These are phyloP conservation scores for Eriosoma lanigerum DNA, from an alignment of 1,140 invertebrate genomes.

Conservation along the genomic window DNA sequence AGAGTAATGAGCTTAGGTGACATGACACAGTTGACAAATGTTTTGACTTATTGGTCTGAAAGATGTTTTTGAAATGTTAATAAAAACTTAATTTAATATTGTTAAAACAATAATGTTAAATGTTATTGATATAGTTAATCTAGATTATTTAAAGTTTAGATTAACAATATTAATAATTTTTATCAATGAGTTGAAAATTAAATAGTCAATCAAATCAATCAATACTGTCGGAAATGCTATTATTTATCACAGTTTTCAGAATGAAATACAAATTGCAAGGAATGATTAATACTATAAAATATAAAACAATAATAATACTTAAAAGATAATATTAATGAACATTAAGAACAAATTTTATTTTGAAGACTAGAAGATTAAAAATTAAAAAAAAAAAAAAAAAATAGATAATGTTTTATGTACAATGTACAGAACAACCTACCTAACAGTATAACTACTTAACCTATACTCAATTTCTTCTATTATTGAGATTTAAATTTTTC, in stretches of 20 bases:
- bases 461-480: too few relatives aligned
- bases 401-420: not conserved
- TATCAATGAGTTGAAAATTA: not conserved
- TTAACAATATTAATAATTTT: not conserved
- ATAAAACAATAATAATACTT: not conserved
- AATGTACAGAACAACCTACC: too few relatives aligned
- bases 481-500: too few relatives aligned
- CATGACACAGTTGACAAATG: not conserved
- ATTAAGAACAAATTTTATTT: not conserved
- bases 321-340: not conserved
- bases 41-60: not conserved
- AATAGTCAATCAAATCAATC: not conserved
- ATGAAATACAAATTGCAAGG: not conserved
- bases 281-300: conserved; percentile 5
- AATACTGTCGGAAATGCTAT: not conserved
- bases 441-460: too few relatives aligned
- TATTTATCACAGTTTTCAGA: conserved; percentile 7
- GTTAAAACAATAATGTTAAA: too few relatives aligned
- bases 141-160: not conserved
- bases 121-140: not conserved
- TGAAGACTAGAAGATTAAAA: conserved; percentile 37
- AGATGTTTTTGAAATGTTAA: not conserved
- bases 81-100: not conserved
- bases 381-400: too few relatives aligned
- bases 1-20: not conserved